Conservation (phyloP, 64 coral and sea anemone species). For the Dendronephthya gigantea region DNA sequence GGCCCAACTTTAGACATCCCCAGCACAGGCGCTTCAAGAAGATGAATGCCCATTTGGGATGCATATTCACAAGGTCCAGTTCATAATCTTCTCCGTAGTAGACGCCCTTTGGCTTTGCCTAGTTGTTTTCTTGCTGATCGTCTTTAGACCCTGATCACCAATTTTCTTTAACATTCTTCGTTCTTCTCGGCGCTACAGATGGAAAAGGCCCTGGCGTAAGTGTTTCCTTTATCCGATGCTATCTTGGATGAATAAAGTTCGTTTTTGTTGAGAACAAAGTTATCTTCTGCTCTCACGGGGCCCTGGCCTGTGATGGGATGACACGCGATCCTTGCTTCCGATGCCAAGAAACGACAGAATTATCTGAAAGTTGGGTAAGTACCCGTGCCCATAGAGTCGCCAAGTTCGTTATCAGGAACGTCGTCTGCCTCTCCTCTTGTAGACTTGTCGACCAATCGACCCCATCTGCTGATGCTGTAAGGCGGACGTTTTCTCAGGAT, state of each 20-base stretch:
- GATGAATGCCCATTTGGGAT: background rate
- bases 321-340: slow-evolving; percentile 42
- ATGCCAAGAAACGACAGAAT: slow-evolving; percentile 32
- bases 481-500: slow-evolving; percentile 40
- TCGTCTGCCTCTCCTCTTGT: background rate
- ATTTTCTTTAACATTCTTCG: background rate
- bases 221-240: background rate
- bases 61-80: background rate
- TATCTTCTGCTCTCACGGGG: background rate
- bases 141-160: background rate
- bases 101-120: background rate
- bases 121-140: background rate
- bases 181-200: background rate
- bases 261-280: background rate
- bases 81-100: background rate
- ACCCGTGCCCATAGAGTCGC: background rate
- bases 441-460: slow-evolving; percentile 40
- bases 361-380: slow-evolving; percentile 20
- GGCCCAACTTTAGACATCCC: slow-evolving; percentile 20
- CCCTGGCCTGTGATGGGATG: slow-evolving; percentile 19
- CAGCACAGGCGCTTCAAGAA: slow-evolving; percentile 2
- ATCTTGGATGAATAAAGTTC: background rate
- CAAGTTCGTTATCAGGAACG: background rate
- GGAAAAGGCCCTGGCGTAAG: background rate
- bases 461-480: slow-evolving; percentile 26